Conservation (phyloP, 2,888 invertebrate species). For the Epistrophella euchroma region DNA sequence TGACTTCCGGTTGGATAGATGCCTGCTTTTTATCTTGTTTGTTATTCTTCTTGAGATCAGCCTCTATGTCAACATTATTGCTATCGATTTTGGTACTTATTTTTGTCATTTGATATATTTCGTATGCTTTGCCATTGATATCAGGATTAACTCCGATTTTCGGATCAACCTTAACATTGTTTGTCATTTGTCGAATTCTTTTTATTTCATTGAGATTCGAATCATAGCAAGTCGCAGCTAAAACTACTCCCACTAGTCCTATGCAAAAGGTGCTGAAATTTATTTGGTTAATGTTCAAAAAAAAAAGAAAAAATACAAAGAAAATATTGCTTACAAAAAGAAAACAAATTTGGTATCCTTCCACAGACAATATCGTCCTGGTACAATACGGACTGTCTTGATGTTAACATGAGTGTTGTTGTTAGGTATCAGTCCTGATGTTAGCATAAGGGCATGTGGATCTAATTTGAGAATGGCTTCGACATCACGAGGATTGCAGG, state of each 20-base stretch:
- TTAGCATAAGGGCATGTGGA: constrained; percentile 81
- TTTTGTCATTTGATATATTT: constrained; percentile 83
- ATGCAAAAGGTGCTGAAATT: constrained; percentile 85
- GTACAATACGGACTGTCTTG: constrained; percentile 87
- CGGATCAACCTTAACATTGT: constrained; percentile 44
- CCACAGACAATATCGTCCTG: constrained; percentile 87
- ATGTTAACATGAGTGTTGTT: constrained; percentile 83
- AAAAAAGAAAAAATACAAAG: not conserved
- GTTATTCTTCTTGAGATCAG: constrained; percentile 80
- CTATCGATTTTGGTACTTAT: constrained; percentile 77
- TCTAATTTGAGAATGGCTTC: constrained; percentile 83
- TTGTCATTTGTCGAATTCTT: constrained; percentile 77
- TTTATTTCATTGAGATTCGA: constrained; percentile 83
- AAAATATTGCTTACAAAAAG: constrained; percentile 85
- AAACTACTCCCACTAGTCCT: constrained; percentile 82
- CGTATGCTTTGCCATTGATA: constrained; percentile 80
- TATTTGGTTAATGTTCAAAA: constrained; percentile 12
- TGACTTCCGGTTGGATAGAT: constrained; percentile 81
- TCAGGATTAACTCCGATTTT: constrained; percentile 71
- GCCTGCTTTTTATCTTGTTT: constrained; percentile 15
- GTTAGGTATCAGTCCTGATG: constrained; percentile 75
- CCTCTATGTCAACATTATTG: constrained; percentile 78
- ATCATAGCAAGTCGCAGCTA: constrained; percentile 88
- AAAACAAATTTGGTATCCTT: constrained; percentile 88
- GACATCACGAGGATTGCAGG: constrained; percentile 86